phyloP scores from a whole-genome alignment of 2,113 vertebrate species.

The Pagrus major region DNA sequence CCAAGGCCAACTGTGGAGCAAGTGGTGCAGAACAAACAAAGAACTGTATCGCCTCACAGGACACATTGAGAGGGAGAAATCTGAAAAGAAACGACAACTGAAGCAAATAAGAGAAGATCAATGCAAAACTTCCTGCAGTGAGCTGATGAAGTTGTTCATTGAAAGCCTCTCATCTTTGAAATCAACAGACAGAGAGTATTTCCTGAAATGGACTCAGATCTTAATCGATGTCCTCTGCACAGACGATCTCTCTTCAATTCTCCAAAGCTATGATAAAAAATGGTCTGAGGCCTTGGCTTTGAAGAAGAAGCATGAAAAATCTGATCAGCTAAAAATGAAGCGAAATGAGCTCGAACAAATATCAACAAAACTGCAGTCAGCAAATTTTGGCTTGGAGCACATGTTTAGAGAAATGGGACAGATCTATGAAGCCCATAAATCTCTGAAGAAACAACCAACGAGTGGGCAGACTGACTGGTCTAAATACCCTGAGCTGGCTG shows the following conservation, averaged over 20 bases:
- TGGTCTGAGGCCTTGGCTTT: conserved; percentile 67
- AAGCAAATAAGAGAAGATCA: conserved; percentile 75
- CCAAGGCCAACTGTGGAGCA: conserved; percentile 75
- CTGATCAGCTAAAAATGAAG: conserved; percentile 11
- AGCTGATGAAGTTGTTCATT: conserved; percentile 50
- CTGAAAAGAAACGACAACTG: conserved; percentile 71
- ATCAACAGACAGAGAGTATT: conserved; percentile 70
- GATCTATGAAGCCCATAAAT: conserved; percentile 82
- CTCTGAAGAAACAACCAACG: conserved; percentile 6
- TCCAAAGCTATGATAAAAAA: conserved; percentile 60
- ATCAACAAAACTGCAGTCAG: conserved; percentile 68
- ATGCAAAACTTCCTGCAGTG: not conserved
- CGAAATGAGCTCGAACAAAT: conserved; percentile 70
- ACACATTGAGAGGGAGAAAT: conserved; percentile 70
- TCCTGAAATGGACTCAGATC: conserved; percentile 79
- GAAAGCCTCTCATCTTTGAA: conserved; percentile 41
- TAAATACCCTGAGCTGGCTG: conserved; percentile 78
- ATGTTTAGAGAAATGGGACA: conserved; percentile 85
- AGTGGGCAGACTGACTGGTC: not conserved
- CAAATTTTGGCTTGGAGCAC: conserved; percentile 80
- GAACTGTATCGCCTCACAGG: conserved; percentile 75
- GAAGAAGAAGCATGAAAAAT: conserved; percentile 58
- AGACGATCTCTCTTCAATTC: conserved; percentile 46
- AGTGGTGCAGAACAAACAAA: conserved; percentile 79
- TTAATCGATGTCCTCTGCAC: conserved; percentile 66